Base-by-base conservation (phyloP, 2,797 vertebrate genomes). In the Gymnodraco acuticeps region DNA sequence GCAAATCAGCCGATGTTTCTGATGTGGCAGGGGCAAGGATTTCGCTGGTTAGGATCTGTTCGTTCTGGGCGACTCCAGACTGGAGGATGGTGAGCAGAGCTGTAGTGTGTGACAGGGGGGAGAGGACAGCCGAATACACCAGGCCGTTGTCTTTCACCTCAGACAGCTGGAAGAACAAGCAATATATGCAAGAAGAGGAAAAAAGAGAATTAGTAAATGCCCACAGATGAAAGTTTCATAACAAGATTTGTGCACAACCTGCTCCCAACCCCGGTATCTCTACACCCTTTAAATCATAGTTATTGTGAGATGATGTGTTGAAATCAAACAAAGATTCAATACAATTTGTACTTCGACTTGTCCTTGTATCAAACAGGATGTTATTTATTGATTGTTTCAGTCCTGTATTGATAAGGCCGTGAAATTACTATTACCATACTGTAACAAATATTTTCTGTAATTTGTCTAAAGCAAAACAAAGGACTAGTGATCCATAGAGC, bases 71-170 rank as follows among this genome's bases (percentile, higher is more conserved):
- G 38, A 85, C 70, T n/a, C 83, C 83, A 7, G 91, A 63, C 52
- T 73, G 80, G n/a, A 97, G 73, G 42, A 98, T 0, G 48, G 94
- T 95, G 77, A 99, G 95, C 80, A 97, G 20, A 20, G 95, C 95
- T 8, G 95, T 73, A 14, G 47, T 85, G n/a, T 87, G 73, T 0
- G 96, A 97, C 62, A 97, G 74, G 0, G 96, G 95, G 2, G 96
- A 96, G 27, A 99, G 79, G 66, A 99, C 81, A 6, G 96, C 97
- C 0, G 96, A 95, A 79, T 86, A 70, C 7, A 92, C 75, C 16
- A 92, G 86, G 74, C 90, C 90, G 8, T 83, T 73, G 56, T 94
- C 78, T 33, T 81, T 90, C 5, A 93, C 87, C 14, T 96, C 96
- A 71, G 95, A 96, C 82, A 97, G 86, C 98, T 99, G 86, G 10